Evolutionary conservation across 2,113 vertebrate species (phyloP), one percentile per base, ranked within the genome.

Genomic region (Megaleporinus macrocephalus): DNA sequence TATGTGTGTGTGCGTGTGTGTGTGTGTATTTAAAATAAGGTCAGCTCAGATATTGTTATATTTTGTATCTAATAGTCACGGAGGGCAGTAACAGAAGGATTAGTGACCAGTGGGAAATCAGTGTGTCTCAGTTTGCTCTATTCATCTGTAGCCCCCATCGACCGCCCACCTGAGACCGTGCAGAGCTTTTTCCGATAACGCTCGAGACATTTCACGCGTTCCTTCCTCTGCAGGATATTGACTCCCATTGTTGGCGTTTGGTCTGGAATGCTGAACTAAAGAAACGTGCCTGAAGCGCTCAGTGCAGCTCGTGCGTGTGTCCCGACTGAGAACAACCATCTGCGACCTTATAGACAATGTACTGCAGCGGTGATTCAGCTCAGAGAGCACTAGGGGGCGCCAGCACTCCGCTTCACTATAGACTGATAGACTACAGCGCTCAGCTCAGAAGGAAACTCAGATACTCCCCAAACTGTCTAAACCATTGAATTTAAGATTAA

Each of bases 351-450:
- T 13, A 26, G 47, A 24, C 11, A 10, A 20, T 51, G 2, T 26
- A 2, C 12, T 41, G 22, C 16, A 51, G 14, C 15, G 15, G 49
- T 51, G 49, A 51, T 15, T 16, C 3, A 18, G 13, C 16, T 14
- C 49, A 62, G 16, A 78, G 63, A 26, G 29, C 84, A 24, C 84
- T 55, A 82, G 84, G 65, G 65, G 76, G 80, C 55, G 84, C 75
- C 30, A 82, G 51, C 73, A 53, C 29, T 53, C 30, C n/a, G 66
- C 14, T 15, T 61, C 20, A 5, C 7, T 68, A 36, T 11, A 5
- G 29, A 33, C 63, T n/a, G n/a, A n/a, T n/a, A n/a, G n/a, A n/a
- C 18, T 27, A 30, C 51, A 36, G 33, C 33, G 6, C 33, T 36
- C n/a, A n/a, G n/a, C n/a, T n/a, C n/a, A n/a, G 33, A 36, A 36